Percentiles rank a stretch among this genome's conserved stretches.
Conservation (phyloP, 2,888 invertebrate species). For the Glyphotaelius pellucidus region DNA sequence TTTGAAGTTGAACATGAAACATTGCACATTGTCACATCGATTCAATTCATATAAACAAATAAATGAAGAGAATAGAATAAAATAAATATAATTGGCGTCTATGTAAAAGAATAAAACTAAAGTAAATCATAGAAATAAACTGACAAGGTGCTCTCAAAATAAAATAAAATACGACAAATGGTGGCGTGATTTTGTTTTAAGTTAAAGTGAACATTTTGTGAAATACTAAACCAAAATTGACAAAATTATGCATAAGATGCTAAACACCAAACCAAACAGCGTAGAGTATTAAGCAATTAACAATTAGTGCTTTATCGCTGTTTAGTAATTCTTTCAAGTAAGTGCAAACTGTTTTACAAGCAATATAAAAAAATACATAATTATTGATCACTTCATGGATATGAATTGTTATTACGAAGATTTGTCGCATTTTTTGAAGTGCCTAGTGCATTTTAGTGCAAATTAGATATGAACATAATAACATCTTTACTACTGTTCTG, state of each 20-base stretch:
- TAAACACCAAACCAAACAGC: background rate
- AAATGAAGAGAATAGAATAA: constrained; percentile 46
- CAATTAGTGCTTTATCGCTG: background rate
- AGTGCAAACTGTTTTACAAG: background rate
- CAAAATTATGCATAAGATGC: background rate
- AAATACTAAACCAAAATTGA: background rate
- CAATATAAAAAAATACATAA: background rate
- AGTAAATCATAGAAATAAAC: constrained; percentile 29
- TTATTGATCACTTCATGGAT: background rate
- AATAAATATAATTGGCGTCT: constrained; percentile 39
- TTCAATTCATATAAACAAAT: constrained; percentile 42
- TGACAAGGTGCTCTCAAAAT: constrained; percentile 50
- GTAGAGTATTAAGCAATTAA: background rate
- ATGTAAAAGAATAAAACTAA: constrained; percentile 38
- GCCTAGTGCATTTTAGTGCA: background rate
- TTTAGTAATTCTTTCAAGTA: background rate
- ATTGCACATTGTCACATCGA: constrained; percentile 35
- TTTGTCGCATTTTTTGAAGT: background rate
- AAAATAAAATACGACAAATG: constrained; percentile 39
- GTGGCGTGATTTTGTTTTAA: constrained; percentile 9
- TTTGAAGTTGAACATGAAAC: constrained; percentile 30
- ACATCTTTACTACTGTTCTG: background rate
- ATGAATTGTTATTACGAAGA: background rate
- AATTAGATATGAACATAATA: background rate
- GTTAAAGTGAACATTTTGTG: background rate